Evolutionary conservation across 2,113 vertebrate genomes (phyloP).

Genomic region (Bufo bufo): DNA sequence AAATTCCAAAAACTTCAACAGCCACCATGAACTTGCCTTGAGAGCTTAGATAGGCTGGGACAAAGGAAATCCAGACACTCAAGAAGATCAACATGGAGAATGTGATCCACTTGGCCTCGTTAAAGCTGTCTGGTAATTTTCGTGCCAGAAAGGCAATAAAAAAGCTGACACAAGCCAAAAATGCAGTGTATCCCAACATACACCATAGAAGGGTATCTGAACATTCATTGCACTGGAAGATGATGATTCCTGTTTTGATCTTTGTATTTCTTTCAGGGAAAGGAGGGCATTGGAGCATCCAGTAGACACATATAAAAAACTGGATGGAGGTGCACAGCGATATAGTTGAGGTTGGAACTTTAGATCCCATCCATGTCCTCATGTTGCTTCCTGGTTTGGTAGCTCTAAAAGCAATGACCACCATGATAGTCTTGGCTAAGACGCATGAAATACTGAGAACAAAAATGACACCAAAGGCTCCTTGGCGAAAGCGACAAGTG

Average conservation of each 20-base stretch:
- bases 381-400: slow-evolving; percentile 36
- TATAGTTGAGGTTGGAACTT: not conserved
- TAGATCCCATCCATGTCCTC: slow-evolving; percentile 20
- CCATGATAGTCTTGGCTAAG: slow-evolving; percentile 53
- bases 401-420: slow-evolving; percentile 48
- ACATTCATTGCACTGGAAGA: slow-evolving; percentile 40
- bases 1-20: slow-evolving; percentile 66
- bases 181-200: slow-evolving; percentile 63
- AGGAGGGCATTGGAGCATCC: not conserved
- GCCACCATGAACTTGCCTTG: slow-evolving; percentile 67
- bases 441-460: slow-evolving; percentile 36
- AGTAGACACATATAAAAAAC: not conserved
- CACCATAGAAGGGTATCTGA: slow-evolving; percentile 31
- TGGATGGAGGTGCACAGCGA: slow-evolving; percentile 9
- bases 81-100: slow-evolving; percentile 71
- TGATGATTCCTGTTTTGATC: slow-evolving; percentile 23
- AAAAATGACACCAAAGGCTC: slow-evolving; percentile 50
- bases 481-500: slow-evolving; percentile 34
- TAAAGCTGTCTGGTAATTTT: slow-evolving; percentile 67
- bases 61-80: slow-evolving; percentile 51
- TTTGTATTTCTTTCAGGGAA: slow-evolving; percentile 33
- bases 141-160: slow-evolving; percentile 66
- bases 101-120: slow-evolving; percentile 70
- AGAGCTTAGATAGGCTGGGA: slow-evolving; percentile 58
- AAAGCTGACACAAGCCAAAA: slow-evolving; percentile 64